Evolutionary conservation across 2,797 vertebrate species (phyloP), one percentile per base, ranked within the genome.

Genomic region (Scolopax bukidnonensis): DNA sequence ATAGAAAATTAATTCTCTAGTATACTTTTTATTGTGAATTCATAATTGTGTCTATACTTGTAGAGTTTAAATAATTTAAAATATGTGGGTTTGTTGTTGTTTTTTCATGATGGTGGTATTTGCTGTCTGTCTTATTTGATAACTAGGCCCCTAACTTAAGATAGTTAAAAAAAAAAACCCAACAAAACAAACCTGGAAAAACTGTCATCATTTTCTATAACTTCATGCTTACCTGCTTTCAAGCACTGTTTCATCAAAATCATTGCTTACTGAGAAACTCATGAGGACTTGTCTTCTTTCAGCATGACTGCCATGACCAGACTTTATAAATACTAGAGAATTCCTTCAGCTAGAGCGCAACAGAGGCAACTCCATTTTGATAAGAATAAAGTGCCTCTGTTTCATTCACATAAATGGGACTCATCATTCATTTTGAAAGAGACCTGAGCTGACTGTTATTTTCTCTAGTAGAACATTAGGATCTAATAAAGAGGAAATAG

Each of bases 341-440:
- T 87, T 83, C 45, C 76, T 75, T 79, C 63, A 86, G 27, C 82
- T 69, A 15, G 25, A 91, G 73, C 57, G 57, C 73, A 80, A 36
- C 1, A 86, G 83, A 84, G 60, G 23, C 59, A 84, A 86, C 60
- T 95, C 94, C 80, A 67, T 89, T 90, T 95, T 93, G 93, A 87
- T 87, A 96, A 90, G 81, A 90, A 71, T 60, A 89, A 92, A 96
- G 75, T 87, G 60, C 81, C 33, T 92, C 77, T 94, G 74, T 90
- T 95, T 73, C 50, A 40, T 71, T 95, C 91, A 54, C 45, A 53
- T 76, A 89, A 93, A 93, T 74, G 56, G 81, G 67, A 88, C 81
- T 88, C 67, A 69, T 94, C 89, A 79, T 84, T 94, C 95, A 94
- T 90, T 92, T 73, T 96, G 84, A 96, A 79, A 90, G 59, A 93